These are phyloP conservation scores for Myrmecobius fasciatus DNA, from an alignment of 2,113 vertebrate species.

Conservation along the genomic window DNA sequence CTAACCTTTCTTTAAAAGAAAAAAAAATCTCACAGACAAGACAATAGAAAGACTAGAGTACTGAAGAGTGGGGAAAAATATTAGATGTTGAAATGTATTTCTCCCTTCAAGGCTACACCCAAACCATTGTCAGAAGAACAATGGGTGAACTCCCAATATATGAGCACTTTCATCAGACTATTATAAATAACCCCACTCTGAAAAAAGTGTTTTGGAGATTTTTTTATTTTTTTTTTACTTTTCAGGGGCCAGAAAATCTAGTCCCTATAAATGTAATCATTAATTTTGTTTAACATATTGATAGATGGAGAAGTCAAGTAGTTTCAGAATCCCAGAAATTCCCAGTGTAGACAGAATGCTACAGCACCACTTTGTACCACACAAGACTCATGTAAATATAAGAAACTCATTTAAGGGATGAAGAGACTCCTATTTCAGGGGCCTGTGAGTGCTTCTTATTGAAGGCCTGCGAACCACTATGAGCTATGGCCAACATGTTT, in stretches of 20 bases:
- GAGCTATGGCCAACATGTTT: not conserved
- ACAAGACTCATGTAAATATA: too few species aligned
- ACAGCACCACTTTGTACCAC: accelerated
- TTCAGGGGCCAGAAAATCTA: not conserved
- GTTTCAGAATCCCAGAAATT: not conserved
- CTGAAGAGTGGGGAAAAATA: not conserved
- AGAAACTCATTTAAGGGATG: too few species aligned
- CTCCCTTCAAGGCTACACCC: not conserved
- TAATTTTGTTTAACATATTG: not conserved
- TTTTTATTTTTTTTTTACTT: not conserved
- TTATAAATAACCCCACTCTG: too few species aligned
- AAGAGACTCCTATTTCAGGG: not conserved
- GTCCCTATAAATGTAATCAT: not conserved
- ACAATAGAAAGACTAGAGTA: not conserved
- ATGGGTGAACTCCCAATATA: not conserved
- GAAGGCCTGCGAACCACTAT: not conserved
- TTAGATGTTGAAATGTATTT: not conserved
- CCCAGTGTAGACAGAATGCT: not conserved
- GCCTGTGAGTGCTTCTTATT: not conserved
- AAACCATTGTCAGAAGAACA: not conserved
- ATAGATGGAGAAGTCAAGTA: not conserved
- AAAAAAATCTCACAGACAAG: not conserved
- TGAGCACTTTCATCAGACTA: not conserved
- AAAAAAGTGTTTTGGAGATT: too few species aligned
- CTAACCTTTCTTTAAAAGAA: not conserved